phyloP scores from a whole-genome alignment of 2,797 vertebrate species.

The Stomatorhinus walkeri region DNA sequence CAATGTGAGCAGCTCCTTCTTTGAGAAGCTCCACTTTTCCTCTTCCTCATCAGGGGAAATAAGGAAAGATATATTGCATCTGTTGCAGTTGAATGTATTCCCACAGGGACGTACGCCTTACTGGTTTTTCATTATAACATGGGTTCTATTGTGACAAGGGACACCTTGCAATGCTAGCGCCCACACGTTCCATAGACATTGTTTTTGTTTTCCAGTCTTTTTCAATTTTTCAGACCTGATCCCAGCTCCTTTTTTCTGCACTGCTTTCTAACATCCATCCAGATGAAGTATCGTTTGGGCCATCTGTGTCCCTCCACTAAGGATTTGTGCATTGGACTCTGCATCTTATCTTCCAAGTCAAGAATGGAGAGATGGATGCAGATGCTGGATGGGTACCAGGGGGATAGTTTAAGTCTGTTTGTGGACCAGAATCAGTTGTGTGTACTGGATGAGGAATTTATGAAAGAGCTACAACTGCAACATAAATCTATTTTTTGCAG shows the following conservation, averaged over 20 bases:
- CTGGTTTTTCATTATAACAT: not conserved
- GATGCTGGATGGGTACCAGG: not conserved
- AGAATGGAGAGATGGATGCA: not conserved
- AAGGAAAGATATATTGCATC: not conserved
- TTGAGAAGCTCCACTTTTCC: not conserved
- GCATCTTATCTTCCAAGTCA: not conserved
- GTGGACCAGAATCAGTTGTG: not conserved
- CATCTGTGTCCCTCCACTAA: not conserved
- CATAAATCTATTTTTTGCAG: not conserved
- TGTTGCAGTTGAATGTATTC: not conserved
- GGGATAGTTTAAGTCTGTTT: not conserved
- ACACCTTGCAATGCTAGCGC: not conserved
- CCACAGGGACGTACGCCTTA: not conserved
- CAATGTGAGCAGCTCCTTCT: not conserved
- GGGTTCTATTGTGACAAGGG: not conserved
- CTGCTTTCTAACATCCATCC: not conserved
- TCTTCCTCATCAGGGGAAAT: slow-evolving; percentile 8
- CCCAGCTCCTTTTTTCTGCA: not conserved
- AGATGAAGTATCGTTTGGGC: not conserved
- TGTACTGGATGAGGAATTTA: not conserved
- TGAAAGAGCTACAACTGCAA: not conserved
- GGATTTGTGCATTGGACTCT: not conserved
- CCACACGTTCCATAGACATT: not conserved
- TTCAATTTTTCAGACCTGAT: not conserved
- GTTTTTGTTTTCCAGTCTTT: not conserved